Percentiles rank a stretch among this genome's conserved stretches.
phyloP scores from a whole-genome alignment of 2,888 invertebrate genomes.

The Amiota communis region DNA sequence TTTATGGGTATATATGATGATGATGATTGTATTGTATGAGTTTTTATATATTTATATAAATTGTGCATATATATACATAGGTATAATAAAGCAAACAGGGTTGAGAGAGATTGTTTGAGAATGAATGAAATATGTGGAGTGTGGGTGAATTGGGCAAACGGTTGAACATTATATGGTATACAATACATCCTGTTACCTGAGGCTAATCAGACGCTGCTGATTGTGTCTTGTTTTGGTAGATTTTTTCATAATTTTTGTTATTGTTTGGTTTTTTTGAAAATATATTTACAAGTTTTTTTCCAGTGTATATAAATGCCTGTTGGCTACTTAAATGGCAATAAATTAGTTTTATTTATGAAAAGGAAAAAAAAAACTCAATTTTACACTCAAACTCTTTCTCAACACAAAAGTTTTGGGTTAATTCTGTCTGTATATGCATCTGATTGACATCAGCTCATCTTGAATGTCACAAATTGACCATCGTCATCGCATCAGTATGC shows the following conservation, averaged over 20 bases:
- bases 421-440: no score
- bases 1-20: background rate
- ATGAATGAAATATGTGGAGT: no score
- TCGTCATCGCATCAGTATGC: no score
- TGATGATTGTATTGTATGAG: slow-evolving; percentile 18
- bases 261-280: slow-evolving; percentile 35
- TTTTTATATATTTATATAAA: background rate
- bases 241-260: slow-evolving; percentile 36
- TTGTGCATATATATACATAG: background rate
- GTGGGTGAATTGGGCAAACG: slow-evolving; percentile 4
- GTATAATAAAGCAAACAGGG: slow-evolving; percentile 15
- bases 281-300: slow-evolving; percentile 35
- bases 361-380: no score
- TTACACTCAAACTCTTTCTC: no score
- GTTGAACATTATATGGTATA: slow-evolving; percentile 21
- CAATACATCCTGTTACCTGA: slow-evolving; percentile 30
- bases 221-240: slow-evolving; percentile 34
- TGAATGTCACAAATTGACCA: no score
- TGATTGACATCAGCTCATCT: no score
- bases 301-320: slow-evolving; percentile 27
- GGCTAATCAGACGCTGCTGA: slow-evolving; percentile 39
- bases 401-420: no score
- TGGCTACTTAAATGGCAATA: slow-evolving; percentile 29
- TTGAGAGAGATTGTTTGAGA: slow-evolving; percentile 2
- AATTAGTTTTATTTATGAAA: slow-evolving; percentile 31